These are phyloP conservation scores for Myiothlypis chrysogaster DNA, from an alignment of 2,797 vertebrate species.

Conservation along the genomic window DNA sequence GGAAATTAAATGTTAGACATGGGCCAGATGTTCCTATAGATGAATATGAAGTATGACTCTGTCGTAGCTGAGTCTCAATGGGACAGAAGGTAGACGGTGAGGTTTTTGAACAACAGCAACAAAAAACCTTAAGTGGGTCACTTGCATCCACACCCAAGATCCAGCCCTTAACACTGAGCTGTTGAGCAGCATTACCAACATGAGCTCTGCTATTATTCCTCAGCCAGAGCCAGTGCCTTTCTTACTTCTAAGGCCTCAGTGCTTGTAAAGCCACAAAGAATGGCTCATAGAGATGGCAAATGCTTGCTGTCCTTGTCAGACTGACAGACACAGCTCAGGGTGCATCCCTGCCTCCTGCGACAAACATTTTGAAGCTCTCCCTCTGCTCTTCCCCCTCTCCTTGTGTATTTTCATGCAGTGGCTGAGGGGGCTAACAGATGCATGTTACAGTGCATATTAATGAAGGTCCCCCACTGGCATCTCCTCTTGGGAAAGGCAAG, in stretches of 20 bases:
- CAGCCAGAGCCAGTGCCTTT: not conserved
- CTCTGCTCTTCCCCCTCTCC: constrained; percentile 40
- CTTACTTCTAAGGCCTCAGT: constrained; percentile 16
- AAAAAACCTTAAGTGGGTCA: constrained; percentile 55
- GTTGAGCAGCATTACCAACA: constrained; percentile 19
- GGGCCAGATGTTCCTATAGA: constrained; percentile 81
- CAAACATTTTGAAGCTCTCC: constrained; percentile 7
- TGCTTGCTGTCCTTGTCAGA: not conserved
- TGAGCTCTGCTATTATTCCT: not conserved
- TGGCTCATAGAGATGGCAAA: not conserved
- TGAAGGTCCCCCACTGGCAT: constrained; percentile 67
- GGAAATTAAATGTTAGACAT: constrained; percentile 84
- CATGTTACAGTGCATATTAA: constrained; percentile 73
- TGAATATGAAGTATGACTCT: constrained; percentile 79
- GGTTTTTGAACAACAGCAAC: constrained; percentile 42
- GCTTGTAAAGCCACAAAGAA: constrained; percentile 26
- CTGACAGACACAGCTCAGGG: not conserved
- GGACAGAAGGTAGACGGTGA: constrained; percentile 53
- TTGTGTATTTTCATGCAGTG: constrained; percentile 22
- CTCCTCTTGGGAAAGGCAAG: constrained; percentile 34
- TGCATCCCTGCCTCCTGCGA: not conserved
- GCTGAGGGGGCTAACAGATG: constrained; percentile 64
- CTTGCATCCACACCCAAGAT: not conserved
- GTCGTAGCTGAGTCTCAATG: constrained; percentile 68
- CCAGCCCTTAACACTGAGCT: not conserved